Evolutionary conservation across 1,140 invertebrate species (phyloP), one percentile per base, ranked within the genome.

Genomic region (Cyclargus thomasi): DNA sequence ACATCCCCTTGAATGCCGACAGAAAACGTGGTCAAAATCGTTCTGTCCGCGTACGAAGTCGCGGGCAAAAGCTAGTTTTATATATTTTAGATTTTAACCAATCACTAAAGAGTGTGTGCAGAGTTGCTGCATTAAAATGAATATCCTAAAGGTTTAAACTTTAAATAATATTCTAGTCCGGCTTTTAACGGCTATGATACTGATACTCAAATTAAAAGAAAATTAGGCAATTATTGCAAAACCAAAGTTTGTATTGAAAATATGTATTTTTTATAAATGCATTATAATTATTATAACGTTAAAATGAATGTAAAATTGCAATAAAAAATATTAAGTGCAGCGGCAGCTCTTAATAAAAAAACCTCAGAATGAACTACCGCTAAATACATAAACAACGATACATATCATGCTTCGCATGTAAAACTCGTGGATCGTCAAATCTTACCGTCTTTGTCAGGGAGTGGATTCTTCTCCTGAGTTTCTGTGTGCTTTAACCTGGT

Each of bases 371-470:
- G 5, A 29, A 23, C 5, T 29, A 8, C 29, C 8, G 5, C 29
- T 8, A 29, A 29, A 29, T 29, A 29, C 5, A 29, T 7, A n/a
- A 3, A 29, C 5, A 29, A 29, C 29, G 1, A 64, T 47, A 21
- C 35, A 64, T 6, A 21, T 39, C 18, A 64, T 47, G 63, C 63
- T 64, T 1, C n/a, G 16, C 5, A 64, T 17, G 10, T 53, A 53
- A 65, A 4, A 1, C n/a, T n/a, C n/a, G n/a, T n/a, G n/a, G n/a
- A 55, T 53, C 10, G 14, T 53, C 18, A 67, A 66, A 65, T 17
- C 17, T 35, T 93, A 99, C 97, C 97, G 92, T 97, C 96, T 94
- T 98, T 97, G 84, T 97, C 97, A 59, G 97, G 97, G 77, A 99
- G 93, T 57, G 96, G 94, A 87, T 97, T 97, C 89, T 99, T 99